These are phyloP conservation scores for Choristoneura rosaceana DNA, from an alignment of 2,888 invertebrate species.

Conservation along the genomic window DNA sequence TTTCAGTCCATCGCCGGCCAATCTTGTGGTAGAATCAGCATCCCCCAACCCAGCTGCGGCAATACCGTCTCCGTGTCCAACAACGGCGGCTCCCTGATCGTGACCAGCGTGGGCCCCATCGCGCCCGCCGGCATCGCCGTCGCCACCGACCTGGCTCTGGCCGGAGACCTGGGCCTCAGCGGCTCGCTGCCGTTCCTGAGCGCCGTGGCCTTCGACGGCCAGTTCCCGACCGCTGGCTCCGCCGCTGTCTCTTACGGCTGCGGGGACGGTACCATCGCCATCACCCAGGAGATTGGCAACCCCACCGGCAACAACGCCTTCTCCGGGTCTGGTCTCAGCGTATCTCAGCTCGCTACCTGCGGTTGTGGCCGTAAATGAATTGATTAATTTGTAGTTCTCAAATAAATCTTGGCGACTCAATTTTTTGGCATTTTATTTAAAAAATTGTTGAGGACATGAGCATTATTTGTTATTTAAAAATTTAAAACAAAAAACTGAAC, in stretches of 20 bases:
- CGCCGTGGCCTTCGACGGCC: constrained; percentile 10
- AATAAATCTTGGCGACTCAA: background rate
- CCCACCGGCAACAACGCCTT: constrained; percentile 20
- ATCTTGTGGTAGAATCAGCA: constrained; percentile 47
- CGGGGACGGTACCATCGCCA: constrained; percentile 27
- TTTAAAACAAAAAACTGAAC: too few species aligned
- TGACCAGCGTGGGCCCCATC: constrained; percentile 47
- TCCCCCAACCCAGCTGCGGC: constrained; percentile 33
- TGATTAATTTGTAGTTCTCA: background rate
- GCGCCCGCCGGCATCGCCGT: constrained; percentile 46
- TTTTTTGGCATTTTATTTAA: too few species aligned
- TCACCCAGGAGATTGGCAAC: constrained; percentile 28
- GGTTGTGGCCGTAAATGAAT: background rate
- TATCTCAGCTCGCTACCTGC: background rate
- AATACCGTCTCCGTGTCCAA: constrained; percentile 9
- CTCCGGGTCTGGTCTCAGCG: background rate
- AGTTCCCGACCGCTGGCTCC: constrained; percentile 19
- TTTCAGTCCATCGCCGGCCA: constrained; percentile 36
- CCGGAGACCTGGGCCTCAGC: constrained; percentile 2
- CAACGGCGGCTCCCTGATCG: constrained; percentile 34
- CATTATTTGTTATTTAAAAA: too few species aligned
- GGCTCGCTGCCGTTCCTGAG: constrained; percentile 30
- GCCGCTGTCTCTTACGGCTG: constrained; percentile 25
- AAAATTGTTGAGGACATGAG: too few species aligned
- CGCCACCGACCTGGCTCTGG: constrained; percentile 43